phyloP scores from a whole-genome alignment of 2,113 vertebrate genomes.

The Dolichotis patagonum region DNA sequence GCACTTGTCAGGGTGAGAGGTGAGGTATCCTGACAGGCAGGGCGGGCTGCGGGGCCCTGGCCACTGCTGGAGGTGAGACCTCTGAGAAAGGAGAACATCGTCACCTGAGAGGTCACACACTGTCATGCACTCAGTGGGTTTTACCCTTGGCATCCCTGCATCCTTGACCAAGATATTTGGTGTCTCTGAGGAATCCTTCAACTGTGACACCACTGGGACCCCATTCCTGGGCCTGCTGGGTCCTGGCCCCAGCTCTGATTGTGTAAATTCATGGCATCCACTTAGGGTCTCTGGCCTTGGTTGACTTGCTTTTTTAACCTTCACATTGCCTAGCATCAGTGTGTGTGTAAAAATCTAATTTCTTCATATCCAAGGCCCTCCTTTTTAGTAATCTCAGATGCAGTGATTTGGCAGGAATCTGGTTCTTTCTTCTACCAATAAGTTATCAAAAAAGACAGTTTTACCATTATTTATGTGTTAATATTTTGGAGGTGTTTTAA shows the following conservation, averaged over 20 bases:
- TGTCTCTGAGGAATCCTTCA: conserved; percentile 63
- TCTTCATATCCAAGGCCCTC: neutral
- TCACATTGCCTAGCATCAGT: neutral
- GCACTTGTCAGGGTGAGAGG: neutral
- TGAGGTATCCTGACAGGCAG: neutral
- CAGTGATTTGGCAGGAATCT: neutral
- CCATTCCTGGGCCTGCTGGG: conserved; percentile 28
- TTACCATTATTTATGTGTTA: neutral
- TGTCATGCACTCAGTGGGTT: neutral
- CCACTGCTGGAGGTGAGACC: neutral
- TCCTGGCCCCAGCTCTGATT: conserved; percentile 26
- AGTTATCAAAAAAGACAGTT: neutral
- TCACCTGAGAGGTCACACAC: neutral
- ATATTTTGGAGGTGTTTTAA: neutral
- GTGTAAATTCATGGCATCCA: conserved; percentile 55
- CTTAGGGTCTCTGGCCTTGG: conserved; percentile 15
- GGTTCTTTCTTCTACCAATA: neutral
- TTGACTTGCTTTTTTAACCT: conserved; percentile 34
- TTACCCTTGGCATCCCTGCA: conserved; percentile 16
- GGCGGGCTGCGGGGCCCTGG: neutral
- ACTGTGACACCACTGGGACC: conserved; percentile 30
- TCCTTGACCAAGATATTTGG: conserved; percentile 24
- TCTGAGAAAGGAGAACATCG: neutral
- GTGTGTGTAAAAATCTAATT: neutral
- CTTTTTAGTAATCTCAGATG: neutral